A percentile compares a stretch with the other conserved stretches of the same genome.
phyloP scores from a whole-genome alignment of 2,113 vertebrate species.

The Pao palembangensis region DNA sequence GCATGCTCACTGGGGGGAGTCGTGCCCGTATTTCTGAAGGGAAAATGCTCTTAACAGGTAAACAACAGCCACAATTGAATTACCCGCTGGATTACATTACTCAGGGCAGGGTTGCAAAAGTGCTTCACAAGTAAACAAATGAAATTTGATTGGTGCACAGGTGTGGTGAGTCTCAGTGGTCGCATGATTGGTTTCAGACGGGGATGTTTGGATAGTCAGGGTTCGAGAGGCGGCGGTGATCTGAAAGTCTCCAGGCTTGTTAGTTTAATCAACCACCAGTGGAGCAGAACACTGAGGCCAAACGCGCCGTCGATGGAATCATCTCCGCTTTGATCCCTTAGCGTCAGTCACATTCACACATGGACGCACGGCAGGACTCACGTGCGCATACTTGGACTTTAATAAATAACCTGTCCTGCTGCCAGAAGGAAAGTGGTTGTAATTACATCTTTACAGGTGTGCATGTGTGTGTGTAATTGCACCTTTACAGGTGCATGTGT shows the following conservation, averaged over 20 bases:
- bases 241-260: constrained; percentile 14
- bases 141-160: too few relatives aligned
- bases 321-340: constrained; percentile 3
- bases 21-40: background rate
- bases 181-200: background rate
- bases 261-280: constrained; percentile 35
- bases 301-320: constrained; percentile 3
- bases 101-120: constrained; percentile 7
- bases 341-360: background rate
- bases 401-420: constrained; percentile 2
- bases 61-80: constrained; percentile 35
- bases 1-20: constrained; percentile 10
- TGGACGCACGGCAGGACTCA: background rate
- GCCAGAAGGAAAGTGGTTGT: constrained; percentile 24
- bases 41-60: constrained; percentile 30
- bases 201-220: background rate
- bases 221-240: constrained; percentile 17
- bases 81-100: constrained; percentile 20
- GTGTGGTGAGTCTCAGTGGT: background rate
- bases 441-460: constrained; percentile 15
- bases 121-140: constrained; percentile 36
- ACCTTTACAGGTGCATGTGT: too few relatives aligned
- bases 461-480: too few relatives aligned
- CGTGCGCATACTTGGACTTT: background rate
- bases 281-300: constrained; percentile 21